A percentile compares a stretch with the other conserved stretches of the same genome.
phyloP scores from a whole-genome alignment of 1,140 invertebrate genomes.

The Drosophila mayri region DNA sequence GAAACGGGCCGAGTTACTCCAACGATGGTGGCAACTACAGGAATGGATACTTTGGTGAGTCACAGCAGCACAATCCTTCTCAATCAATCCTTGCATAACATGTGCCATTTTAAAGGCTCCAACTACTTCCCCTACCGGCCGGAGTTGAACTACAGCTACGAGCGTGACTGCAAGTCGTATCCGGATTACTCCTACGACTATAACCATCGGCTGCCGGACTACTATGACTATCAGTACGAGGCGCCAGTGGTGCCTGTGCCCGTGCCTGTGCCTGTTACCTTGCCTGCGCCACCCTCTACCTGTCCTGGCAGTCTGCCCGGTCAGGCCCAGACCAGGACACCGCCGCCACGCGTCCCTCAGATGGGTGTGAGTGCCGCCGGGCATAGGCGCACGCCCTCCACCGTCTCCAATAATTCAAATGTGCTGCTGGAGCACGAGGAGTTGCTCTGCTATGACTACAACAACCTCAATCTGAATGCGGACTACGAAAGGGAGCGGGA shows the following conservation, averaged over 20 bases:
- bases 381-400: constrained; percentile 78
- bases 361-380: constrained; percentile 81
- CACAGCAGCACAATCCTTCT: background rate
- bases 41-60: constrained; percentile 80
- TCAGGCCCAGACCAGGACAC: constrained; percentile 63
- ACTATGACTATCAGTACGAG: constrained; percentile 79
- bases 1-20: constrained; percentile 80
- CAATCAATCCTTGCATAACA: background rate
- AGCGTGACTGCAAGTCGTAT: constrained; percentile 83
- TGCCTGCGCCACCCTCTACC: constrained; percentile 1
- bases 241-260: constrained; percentile 41
- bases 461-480: constrained; percentile 76
- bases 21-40: constrained; percentile 77
- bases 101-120: constrained; percentile 51
- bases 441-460: constrained; percentile 84
- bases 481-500: constrained; percentile 54
- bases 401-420: constrained; percentile 79
- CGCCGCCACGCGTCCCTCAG: constrained; percentile 77
- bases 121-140: constrained; percentile 84
- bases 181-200: constrained; percentile 84
- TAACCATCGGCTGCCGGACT: constrained; percentile 78
- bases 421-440: constrained; percentile 86
- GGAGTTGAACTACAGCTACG: constrained; percentile 77
- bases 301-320: constrained; percentile 14
- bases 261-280: background rate